phyloP scores from a whole-genome alignment of 1,140 invertebrate species.

The Leptopilina clavipes region DNA sequence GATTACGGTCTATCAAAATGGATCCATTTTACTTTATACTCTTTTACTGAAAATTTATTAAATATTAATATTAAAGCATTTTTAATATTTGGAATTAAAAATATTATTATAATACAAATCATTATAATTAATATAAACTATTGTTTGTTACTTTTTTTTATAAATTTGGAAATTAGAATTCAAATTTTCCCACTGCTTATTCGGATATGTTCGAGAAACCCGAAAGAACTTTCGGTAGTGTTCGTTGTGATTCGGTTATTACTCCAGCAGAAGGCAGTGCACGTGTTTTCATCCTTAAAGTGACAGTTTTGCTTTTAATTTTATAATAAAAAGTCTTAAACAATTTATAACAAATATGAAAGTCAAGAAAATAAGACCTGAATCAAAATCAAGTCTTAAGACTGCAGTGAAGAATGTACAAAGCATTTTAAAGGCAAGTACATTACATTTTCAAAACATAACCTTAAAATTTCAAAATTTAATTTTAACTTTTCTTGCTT shows the following conservation, averaged over 20 bases:
- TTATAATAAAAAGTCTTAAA: background rate
- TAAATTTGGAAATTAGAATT: background rate
- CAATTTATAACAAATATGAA: slow-evolving; percentile 41
- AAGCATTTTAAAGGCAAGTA: slow-evolving; percentile 55
- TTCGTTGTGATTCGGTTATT: too few relatives aligned
- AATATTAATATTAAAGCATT: too few relatives aligned
- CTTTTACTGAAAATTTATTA: too few relatives aligned
- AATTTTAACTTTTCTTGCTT: too few relatives aligned
- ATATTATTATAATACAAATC: too few relatives aligned
- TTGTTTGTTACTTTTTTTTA: too few relatives aligned
- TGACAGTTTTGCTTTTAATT: background rate
- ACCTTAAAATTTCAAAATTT: slow-evolving; percentile 35
- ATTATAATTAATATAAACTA: too few relatives aligned
- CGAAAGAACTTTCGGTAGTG: background rate
- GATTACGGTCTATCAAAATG: too few relatives aligned
- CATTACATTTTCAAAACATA: slow-evolving; percentile 36
- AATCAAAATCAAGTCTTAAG: slow-evolving; percentile 50
- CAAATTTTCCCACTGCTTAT: background rate
- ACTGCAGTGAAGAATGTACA: slow-evolving; percentile 61
- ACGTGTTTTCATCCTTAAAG: background rate
- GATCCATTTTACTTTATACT: too few relatives aligned
- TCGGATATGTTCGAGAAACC: background rate
- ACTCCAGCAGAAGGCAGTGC: background rate
- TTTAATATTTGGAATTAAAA: too few relatives aligned
- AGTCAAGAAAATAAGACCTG: slow-evolving; percentile 42